A percentile compares a stretch with the other conserved stretches of the same genome.
phyloP scores from a whole-genome alignment of 2,113 vertebrate species.

The Ciconia boyciana region DNA sequence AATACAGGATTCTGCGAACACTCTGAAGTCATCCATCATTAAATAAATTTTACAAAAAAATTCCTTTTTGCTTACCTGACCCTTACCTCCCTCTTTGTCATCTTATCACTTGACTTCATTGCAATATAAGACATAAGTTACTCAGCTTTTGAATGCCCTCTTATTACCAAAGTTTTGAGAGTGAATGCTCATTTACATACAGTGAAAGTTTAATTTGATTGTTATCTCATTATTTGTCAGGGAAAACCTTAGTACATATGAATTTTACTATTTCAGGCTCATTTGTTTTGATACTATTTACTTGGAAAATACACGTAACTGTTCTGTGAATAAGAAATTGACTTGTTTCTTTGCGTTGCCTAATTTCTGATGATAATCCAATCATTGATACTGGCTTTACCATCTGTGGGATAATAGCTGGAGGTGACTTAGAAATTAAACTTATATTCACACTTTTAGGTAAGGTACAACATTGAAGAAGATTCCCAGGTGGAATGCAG shows the following conservation, averaged over 20 bases:
- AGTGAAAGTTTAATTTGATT: constrained; percentile 28
- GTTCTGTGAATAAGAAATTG: neutral
- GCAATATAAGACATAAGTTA: neutral
- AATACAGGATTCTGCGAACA: constrained; percentile 10
- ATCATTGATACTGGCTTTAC: neutral
- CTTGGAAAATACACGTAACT: constrained; percentile 4
- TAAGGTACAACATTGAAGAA: too few relatives aligned
- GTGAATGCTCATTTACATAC: neutral
- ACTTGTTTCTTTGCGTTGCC: neutral
- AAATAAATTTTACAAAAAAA: constrained; percentile 28
- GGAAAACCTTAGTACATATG: neutral
- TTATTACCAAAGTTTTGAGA: neutral
- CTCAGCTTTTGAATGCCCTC: neutral
- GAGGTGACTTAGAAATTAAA: too few relatives aligned
- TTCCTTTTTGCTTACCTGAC: constrained; percentile 33
- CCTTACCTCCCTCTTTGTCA: neutral
- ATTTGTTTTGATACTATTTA: neutral
- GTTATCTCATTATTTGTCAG: neutral
- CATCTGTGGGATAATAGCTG: too few relatives aligned
- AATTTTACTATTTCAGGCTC: neutral
- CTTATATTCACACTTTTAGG: too few relatives aligned
- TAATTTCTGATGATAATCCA: neutral
- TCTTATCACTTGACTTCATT: constrained; percentile 13
- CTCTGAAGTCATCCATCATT: constrained; percentile 39
- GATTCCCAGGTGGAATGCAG: too few relatives aligned